Base-by-base conservation (phyloP, 1,140 invertebrate species). In the Cyclina sinensis region DNA sequence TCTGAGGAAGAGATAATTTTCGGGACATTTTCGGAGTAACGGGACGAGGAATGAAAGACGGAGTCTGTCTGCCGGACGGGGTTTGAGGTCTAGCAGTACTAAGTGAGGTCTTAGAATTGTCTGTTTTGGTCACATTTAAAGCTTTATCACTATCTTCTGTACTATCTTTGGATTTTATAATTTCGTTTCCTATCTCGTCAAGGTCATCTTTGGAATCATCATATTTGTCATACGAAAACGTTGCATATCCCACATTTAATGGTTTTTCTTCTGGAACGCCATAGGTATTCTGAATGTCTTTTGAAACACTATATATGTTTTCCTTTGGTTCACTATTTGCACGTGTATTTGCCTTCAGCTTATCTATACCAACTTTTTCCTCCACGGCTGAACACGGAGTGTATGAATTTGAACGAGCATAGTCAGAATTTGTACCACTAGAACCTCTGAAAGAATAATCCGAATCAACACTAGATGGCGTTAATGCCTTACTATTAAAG, bases 41-140 rank as follows among this genome's bases (percentile, higher is more conserved):
- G 0, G 92, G 83, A 59, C 92, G 89, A 18, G 92, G 89, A 65
- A 84, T 65, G 43, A 91, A 90, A 18, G 79, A 88, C 21, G 91
- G 90, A 7, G 86, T 91, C 27, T 86, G 87, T 73, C 80, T 51
- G 24, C 79, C 78, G 46, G 83, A 74, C 0, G 89, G 89, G 1
- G 90, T 91, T 51, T 79, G 39, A 24, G 90, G 88, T 70, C 83
- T 51, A 27, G 39, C 35, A 84, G 70, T 54, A 14, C 80, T 89
- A 30, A 37, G 30, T 74, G 68, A 24, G 27, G 37, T 83, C 2
- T 27, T 86, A 27, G 57, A 4, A 46, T 57, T 11, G 21, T 57
- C 37, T 21, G 21, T 54, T 79, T 70, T 37, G 4, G 37, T 5
- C 24, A 62, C 5, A 27, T 24, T 62, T 9, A 62, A n/a, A 9